Conservation (phyloP, 2,113 vertebrate species). For the Oenanthe oenanthe region DNA sequence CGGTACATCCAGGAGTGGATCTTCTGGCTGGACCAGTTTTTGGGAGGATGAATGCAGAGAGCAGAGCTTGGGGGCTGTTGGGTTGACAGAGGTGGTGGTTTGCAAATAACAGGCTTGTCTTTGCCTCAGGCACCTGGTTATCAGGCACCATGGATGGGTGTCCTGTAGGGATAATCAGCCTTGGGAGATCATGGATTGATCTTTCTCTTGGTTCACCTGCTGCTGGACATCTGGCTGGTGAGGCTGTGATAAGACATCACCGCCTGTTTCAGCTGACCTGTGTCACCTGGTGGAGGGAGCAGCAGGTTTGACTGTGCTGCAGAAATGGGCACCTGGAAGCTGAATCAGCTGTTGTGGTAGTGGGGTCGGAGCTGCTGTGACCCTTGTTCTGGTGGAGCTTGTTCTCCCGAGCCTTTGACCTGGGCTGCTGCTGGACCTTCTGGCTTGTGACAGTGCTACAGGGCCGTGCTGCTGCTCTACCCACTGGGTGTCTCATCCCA, state of each 20-base stretch:
- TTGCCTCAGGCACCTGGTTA: neutral
- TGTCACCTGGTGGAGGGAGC: neutral
- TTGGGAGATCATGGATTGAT: neutral
- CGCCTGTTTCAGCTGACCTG: neutral
- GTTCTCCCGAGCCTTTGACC: neutral
- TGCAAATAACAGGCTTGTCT: neutral
- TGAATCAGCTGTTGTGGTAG: neutral
- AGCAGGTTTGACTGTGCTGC: neutral
- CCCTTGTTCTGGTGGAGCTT: neutral
- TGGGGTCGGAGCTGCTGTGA: neutral
- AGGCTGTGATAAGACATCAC: neutral
- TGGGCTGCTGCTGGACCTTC: neutral
- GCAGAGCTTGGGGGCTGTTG: neutral
- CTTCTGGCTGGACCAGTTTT: conserved; percentile 8
- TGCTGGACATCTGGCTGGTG: neutral
- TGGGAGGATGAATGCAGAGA: neutral
- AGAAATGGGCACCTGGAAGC: neutral
- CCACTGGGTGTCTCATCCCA: neutral
- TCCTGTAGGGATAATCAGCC: neutral
- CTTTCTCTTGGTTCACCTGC: neutral
- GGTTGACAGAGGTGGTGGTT: neutral
- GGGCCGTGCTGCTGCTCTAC: neutral
- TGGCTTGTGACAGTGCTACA: neutral
- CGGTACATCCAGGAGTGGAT: neutral
- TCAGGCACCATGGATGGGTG: neutral